A percentile compares a stretch with the other conserved stretches of the same genome.
These are phyloP conservation scores for Struthio camelus DNA, from an alignment of 2,113 vertebrate species.

Conservation along the genomic window DNA sequence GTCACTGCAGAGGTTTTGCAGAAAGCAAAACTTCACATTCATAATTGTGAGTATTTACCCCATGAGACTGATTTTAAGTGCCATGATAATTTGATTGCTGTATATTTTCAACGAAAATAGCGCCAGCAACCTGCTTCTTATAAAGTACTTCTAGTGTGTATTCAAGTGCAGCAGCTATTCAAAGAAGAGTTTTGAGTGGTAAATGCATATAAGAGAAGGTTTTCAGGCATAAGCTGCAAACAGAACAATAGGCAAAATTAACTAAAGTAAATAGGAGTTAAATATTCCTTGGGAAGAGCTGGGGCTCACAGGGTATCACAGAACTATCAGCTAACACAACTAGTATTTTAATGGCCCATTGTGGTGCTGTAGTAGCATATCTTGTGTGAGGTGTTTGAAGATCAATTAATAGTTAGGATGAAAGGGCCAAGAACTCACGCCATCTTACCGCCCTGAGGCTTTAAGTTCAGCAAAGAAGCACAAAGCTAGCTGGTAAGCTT, in stretches of 20 bases:
- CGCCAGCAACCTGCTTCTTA: conserved; percentile 15
- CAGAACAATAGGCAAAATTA: neutral
- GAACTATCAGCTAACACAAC: neutral
- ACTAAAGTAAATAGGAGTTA: neutral
- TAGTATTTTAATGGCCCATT: neutral
- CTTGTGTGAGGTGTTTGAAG: neutral
- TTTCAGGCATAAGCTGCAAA: neutral
- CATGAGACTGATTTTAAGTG: conserved; percentile 34
- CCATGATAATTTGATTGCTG: conserved; percentile 33
- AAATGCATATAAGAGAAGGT: neutral
- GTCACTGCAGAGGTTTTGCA: neutral
- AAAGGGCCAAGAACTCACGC: neutral
- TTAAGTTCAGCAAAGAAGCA: conserved; percentile 36
- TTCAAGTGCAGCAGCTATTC: conserved; percentile 16
- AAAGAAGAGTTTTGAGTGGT: neutral
- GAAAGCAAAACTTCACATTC: conserved; percentile 2
- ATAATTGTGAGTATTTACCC: conserved; percentile 6
- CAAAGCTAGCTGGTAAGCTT: conserved; percentile 34
- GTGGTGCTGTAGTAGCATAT: neutral
- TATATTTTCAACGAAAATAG: conserved; percentile 13
- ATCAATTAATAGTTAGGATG: conserved; percentile 25
- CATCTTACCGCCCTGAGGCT: neutral
- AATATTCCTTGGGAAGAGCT: neutral
- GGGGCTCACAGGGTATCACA: neutral
- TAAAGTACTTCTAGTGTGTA: neutral